A percentile compares a stretch with the other conserved stretches of the same genome.
phyloP scores from a whole-genome alignment of 2,888 invertebrate genomes.

The Eristalis intricaria region DNA sequence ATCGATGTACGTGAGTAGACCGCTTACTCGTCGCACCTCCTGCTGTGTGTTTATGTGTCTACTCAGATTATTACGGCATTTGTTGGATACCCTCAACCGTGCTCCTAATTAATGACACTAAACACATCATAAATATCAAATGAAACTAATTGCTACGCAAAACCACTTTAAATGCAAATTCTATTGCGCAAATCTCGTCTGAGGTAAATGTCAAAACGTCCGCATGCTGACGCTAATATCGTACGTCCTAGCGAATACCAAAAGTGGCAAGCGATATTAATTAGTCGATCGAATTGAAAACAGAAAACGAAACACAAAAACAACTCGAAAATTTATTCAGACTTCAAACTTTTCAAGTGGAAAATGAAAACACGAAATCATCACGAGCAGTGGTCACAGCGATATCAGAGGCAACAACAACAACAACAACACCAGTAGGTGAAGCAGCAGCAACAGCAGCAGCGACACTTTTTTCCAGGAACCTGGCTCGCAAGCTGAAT shows the following conservation, averaged over 20 bases:
- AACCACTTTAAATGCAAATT: conserved; percentile 58
- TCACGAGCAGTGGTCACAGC: conserved; percentile 19
- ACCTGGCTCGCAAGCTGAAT: conserved; percentile 64
- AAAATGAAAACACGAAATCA: conserved; percentile 56
- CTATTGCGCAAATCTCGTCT: conserved; percentile 43
- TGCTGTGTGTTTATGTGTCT: neutral
- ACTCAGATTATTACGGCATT: neutral
- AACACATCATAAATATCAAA: conserved; percentile 40
- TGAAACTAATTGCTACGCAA: conserved; percentile 29
- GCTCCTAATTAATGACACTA: conserved; percentile 35
- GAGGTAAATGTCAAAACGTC: conserved; percentile 57
- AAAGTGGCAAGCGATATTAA: conserved; percentile 60
- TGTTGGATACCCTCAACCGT: conserved; percentile 5
- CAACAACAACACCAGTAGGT: conserved; percentile 26
- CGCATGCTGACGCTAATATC: conserved; percentile 47
- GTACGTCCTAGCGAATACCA: conserved; percentile 58
- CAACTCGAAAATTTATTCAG: conserved; percentile 42
- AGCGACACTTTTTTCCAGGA: conserved; percentile 69
- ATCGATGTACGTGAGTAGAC: neutral
- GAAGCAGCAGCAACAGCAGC: conserved; percentile 23
- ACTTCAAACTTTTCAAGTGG: conserved; percentile 16
- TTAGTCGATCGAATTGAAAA: conserved; percentile 51
- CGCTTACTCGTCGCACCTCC: neutral
- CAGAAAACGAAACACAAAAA: conserved; percentile 19
- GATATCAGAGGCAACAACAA: neutral